Evolutionary conservation across 2,888 invertebrate species (phyloP).

Genomic region (Octodonta nipae): DNA sequence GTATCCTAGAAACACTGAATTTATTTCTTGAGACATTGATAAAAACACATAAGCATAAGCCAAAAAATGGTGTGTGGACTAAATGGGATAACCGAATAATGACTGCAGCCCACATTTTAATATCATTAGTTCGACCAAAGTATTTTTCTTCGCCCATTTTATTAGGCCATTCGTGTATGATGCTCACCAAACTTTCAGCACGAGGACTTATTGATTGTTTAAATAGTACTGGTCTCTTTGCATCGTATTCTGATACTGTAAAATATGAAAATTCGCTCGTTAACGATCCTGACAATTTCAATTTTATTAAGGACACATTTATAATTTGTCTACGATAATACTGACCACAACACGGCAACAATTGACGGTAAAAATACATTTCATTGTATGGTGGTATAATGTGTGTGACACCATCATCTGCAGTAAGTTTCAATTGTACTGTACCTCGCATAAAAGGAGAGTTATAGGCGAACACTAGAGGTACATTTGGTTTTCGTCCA

Average conservation of each 20-base stretch:
- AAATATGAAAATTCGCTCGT: conserved; percentile 17
- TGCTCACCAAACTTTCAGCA: conserved; percentile 3
- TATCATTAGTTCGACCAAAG: conserved; percentile 19
- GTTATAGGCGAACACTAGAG: background rate
- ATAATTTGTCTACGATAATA: conserved; percentile 19
- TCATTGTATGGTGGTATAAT: conserved; percentile 6
- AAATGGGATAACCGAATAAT: background rate
- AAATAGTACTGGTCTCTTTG: conserved; percentile 8
- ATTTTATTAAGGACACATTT: conserved; percentile 4
- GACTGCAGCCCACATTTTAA: conserved; percentile 1
- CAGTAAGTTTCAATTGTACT: background rate
- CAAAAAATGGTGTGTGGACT: background rate
- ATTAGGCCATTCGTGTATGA: conserved; percentile 10
- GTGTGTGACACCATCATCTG: conserved; percentile 2
- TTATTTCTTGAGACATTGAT: conserved; percentile 2
- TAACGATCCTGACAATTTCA: conserved; percentile 6
- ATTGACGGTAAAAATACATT: conserved; percentile 7
- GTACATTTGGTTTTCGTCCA: background rate
- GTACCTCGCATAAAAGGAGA: conserved; percentile 2
- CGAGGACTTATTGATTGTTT: background rate
- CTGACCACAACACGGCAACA: conserved; percentile 5
- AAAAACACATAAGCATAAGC: background rate
- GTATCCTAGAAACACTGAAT: background rate
- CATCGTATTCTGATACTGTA: conserved; percentile 19
- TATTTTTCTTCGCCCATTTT: conserved; percentile 25